Evolutionary conservation across 2,797 vertebrate genomes (phyloP), one percentile per base, ranked within the genome.

Genomic region (Poeciliopsis presidionis): DNA sequence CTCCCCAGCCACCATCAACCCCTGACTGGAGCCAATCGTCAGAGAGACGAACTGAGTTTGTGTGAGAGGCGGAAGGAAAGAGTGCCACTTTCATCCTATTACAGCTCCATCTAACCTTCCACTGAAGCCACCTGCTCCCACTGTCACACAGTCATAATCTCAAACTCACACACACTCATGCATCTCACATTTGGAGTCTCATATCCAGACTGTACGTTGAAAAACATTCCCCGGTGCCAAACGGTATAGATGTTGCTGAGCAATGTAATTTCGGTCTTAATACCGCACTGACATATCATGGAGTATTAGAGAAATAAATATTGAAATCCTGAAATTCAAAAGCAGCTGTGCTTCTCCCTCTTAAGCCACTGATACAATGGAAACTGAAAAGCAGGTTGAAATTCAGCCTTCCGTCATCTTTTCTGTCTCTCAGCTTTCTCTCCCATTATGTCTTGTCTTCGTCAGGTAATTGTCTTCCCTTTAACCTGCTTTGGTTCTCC

Each of bases 81-180:
- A 88, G 83, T 93, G 84, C 91, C 86, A 85, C 87, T 92, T 87
- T 90, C 87, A 91, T 93, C 87, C 82, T 86, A 91, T 94, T 92
- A 91, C 88, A 82, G 81, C 86, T 90, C 89, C 87, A 93, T 93
- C 92, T 92, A 85, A 86, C 87, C 90, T 89, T 87, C 86, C 83
- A 77, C 77, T 76, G 84, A 20, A 77, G 86, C 91, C 94, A 94
- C 89, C 93, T 95, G 93, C 93, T 92, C 89, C 90, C 90, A 49
- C 84, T 30, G 74, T 18, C 81, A 73, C 80, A 79, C 88, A 86
- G 12, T 79, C 87, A 77, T 80, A 79, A 73, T 25, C 71, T 47
- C 46, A 20, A 63, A 36, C 22, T 2, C 69, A 28, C 78, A 79
- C 86, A 59, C 65, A 46, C 72, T 11, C 72, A 75, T 57, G 55